A percentile compares a stretch with the other conserved stretches of the same genome.
Conservation (phyloP, 2,797 vertebrate genomes). For the Fistularia tabacaria region DNA sequence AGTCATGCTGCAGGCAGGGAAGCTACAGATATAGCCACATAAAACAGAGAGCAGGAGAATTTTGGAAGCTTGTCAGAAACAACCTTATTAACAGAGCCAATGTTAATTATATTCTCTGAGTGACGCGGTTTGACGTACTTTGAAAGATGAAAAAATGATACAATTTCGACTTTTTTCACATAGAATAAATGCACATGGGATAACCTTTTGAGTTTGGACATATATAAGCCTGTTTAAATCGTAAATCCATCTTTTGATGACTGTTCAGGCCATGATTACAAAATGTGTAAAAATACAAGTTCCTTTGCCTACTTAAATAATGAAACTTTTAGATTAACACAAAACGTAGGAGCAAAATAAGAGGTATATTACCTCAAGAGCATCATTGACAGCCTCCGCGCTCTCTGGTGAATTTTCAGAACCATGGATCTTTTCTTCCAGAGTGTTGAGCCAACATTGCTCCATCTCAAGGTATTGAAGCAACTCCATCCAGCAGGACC, state of each 20-base stretch:
- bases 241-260: no score
- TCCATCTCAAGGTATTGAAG: conserved; percentile 93
- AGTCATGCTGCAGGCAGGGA: conserved; percentile 46
- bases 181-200: no score
- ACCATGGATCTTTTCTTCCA: conserved; percentile 83
- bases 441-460: conserved; percentile 83
- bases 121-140: no score
- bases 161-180: no score
- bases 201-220: no score
- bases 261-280: no score
- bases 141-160: no score
- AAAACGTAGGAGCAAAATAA: neutral
- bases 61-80: conserved; percentile 38
- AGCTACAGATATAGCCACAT: conserved; percentile 59
- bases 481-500: conserved; percentile 98
- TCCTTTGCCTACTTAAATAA: neutral
- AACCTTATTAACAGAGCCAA: conserved; percentile 19
- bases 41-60: conserved; percentile 12
- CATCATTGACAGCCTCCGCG: conserved; percentile 77
- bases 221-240: no score
- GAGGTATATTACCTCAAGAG: conserved; percentile 81
- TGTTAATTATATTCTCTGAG: conserved; percentile 5
- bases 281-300: no score
- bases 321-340: neutral
- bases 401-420: conserved; percentile 82